These are phyloP conservation scores for Cistogaster globosa DNA, from an alignment of 2,888 invertebrate genomes.

Conservation along the genomic window DNA sequence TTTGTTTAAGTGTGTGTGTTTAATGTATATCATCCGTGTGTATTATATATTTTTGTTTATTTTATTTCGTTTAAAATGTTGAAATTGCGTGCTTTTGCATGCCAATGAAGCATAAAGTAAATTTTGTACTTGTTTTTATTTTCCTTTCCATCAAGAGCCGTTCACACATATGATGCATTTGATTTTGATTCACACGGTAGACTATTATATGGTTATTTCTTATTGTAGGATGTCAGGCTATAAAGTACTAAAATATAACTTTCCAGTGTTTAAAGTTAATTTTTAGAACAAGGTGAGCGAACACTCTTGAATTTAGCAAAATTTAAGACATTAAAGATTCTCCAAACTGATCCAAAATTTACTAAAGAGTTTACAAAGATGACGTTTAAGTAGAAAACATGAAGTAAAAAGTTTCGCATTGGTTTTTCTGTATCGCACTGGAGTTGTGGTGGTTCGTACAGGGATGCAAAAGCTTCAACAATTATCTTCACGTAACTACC, in stretches of 20 bases:
- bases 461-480: too few species aligned
- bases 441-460: too few species aligned
- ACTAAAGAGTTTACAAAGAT: too few species aligned
- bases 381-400: too few species aligned
- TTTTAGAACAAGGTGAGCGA: too few species aligned
- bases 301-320: too few species aligned
- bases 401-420: too few species aligned
- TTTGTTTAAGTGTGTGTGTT: background rate
- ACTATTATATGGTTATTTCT: constrained; percentile 9
- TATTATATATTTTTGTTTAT: constrained; percentile 41
- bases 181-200: constrained; percentile 55
- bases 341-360: too few species aligned
- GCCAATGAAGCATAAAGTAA: constrained; percentile 70
- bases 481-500: too few species aligned
- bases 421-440: too few species aligned
- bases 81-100: constrained; percentile 72
- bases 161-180: constrained; percentile 42
- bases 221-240: background rate
- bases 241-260: background rate
- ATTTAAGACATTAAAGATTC: too few species aligned
- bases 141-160: constrained; percentile 29
- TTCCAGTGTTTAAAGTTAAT: background rate
- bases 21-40: background rate
- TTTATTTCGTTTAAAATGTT: constrained; percentile 66
- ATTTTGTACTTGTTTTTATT: constrained; percentile 43